Conservation (phyloP, 2,888 invertebrate genomes). For the Tineola bisselliella region DNA sequence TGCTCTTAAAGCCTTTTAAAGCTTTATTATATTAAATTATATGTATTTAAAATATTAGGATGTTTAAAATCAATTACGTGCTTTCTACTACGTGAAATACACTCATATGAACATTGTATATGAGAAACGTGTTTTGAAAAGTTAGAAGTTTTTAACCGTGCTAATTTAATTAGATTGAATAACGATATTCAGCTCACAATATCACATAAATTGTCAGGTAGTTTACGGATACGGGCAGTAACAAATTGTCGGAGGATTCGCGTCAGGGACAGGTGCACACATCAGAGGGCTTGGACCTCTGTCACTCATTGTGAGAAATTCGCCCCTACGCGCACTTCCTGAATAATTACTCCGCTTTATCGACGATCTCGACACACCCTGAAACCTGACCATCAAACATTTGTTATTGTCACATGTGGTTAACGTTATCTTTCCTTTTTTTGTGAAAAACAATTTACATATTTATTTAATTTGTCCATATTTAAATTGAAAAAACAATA, state of each 20-base stretch:
- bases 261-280: constrained; percentile 3
- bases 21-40: not conserved
- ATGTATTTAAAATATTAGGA: too few species aligned
- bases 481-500: not conserved
- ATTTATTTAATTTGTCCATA: not conserved
- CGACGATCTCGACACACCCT: constrained; percentile 8
- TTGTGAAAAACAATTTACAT: not conserved
- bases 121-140: too few species aligned
- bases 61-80: too few species aligned
- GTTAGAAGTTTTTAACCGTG: too few species aligned
- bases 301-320: constrained; percentile 23
- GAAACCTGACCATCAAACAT: not conserved
- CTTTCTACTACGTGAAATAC: too few species aligned
- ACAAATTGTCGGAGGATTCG: constrained; percentile 14
- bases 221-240: constrained; percentile 10
- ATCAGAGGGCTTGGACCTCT: constrained; percentile 15
- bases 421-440: not conserved
- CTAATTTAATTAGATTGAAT: not conserved
- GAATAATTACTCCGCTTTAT: constrained; percentile 11
- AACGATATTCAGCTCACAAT: not conserved
- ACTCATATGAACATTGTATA: too few species aligned
- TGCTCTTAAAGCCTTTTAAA: not conserved
- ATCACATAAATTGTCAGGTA: not conserved
- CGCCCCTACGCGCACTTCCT: constrained; percentile 16
- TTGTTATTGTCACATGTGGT: not conserved